Conservation (phyloP, 2,797 vertebrate genomes). For the Acanthiza pusilla region DNA sequence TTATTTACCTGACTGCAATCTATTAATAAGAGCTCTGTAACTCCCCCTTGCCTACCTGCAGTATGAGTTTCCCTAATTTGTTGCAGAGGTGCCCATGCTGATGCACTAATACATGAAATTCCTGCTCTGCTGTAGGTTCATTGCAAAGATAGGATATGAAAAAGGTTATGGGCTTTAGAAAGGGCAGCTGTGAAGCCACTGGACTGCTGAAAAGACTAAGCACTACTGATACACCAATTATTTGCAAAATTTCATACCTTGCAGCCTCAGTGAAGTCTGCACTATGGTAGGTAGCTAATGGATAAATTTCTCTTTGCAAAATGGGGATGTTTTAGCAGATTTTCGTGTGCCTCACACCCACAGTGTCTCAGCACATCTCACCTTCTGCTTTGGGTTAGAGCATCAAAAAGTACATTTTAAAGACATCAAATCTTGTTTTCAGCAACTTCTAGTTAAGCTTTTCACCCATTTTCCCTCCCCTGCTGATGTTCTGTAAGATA, state of each 20-base stretch:
- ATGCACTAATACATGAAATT: background rate
- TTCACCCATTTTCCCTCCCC: background rate
- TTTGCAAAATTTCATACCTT: background rate
- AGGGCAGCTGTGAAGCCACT: background rate
- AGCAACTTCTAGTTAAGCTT: background rate
- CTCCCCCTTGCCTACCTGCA: background rate
- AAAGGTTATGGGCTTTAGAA: background rate
- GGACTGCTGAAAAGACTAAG: background rate
- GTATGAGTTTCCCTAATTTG: background rate
- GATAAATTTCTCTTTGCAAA: background rate
- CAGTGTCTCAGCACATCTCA: background rate
- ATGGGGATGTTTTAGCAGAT: background rate
- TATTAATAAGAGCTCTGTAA: background rate
- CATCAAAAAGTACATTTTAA: background rate
- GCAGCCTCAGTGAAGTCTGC: background rate
- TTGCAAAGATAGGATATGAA: background rate
- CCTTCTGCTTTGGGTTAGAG: background rate
- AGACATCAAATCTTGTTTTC: background rate
- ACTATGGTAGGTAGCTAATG: background rate
- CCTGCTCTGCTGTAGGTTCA: background rate
- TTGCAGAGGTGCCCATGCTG: background rate
- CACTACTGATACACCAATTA: background rate
- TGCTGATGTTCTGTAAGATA: conserved; percentile 12
- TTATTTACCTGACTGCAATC: background rate
- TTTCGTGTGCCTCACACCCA: background rate